Evolutionary conservation across 2,113 vertebrate species (phyloP).

Genomic region (Plecturocebus donacophilus): DNA sequence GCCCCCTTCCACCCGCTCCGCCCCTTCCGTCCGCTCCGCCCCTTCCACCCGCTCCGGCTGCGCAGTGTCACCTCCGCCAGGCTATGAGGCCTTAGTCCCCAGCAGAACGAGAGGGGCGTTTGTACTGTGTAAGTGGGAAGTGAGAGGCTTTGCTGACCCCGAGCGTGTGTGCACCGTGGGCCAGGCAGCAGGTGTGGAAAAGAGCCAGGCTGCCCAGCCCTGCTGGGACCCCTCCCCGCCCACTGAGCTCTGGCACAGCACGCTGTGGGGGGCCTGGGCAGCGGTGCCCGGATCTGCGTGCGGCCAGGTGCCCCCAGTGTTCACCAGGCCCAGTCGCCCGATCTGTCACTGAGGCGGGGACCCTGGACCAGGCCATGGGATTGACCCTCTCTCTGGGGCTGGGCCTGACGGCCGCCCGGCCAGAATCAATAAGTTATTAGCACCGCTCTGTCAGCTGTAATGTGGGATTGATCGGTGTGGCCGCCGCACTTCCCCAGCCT

Average conservation of each 20-base stretch:
- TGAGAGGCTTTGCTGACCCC: background rate
- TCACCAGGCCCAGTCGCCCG: background rate
- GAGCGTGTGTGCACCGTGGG: background rate
- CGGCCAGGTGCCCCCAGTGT: background rate
- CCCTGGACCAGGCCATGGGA: background rate
- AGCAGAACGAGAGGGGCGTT: background rate
- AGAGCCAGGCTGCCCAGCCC: background rate
- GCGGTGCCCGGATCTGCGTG: background rate
- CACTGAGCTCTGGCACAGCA: background rate
- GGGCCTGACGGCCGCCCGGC: slow-evolving; percentile 80
- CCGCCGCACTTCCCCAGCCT: slow-evolving; percentile 90
- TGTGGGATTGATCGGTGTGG: slow-evolving; percentile 98
- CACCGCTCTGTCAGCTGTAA: slow-evolving; percentile 99
- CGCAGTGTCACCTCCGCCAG: background rate
- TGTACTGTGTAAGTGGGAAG: background rate
- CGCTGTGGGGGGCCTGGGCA: background rate
- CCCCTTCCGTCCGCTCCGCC: no score
- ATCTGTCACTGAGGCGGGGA: background rate
- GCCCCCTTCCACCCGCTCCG: no score
- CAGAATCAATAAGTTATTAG: slow-evolving; percentile 99
- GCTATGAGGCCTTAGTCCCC: background rate
- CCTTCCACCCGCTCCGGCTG: no score
- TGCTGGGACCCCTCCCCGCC: background rate
- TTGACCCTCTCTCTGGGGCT: background rate
- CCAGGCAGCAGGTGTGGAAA: background rate